Base-by-base conservation (phyloP, 1,140 invertebrate genomes). In the Euglossa dilemma region DNA sequence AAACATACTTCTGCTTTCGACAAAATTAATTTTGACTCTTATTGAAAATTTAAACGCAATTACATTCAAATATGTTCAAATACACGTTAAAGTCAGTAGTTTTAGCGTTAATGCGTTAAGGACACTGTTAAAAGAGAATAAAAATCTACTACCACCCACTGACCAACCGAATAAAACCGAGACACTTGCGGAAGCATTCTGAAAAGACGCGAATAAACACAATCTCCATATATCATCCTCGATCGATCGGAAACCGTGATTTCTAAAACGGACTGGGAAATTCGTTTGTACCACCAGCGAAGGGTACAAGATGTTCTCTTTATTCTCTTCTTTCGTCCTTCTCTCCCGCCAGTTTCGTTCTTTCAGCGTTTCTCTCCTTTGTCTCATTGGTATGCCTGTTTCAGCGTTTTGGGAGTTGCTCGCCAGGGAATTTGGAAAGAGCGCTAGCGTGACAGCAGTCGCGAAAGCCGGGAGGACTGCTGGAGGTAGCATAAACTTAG, bases 401-500 rank as follows among this genome's bases (percentile, higher is more conserved):
- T 84, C 84, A 80, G 76, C 85, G 85, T 90, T 90, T 84, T 71
- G 81, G 74, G 85, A 83, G 85, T 82, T 80, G 74, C 71, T 72
- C 56, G 74, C 80, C 72, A 71, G 75, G 86, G 70, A 84, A 85
- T 89, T 89, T 83, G 83, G 83, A 85, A 87, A 87, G 83, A 83
- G 87, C 70, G 83, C 76, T 85, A 72, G 54, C 71, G 87, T 88
- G 83, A 81, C 80, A 74, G 86, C 69, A 81, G 57, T 83, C 73
- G 72, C 61, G 45, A 85, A 76, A 74, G 25, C 67, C 47, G 56
- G 20, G 80, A 85, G 83, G 69, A 67, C 76, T 76, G 83, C 70
- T 69, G 74, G 79, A 91, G 91, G 90, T 91, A 91, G 90, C 91
- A 91, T 89, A 90, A 91, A 92, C 90, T 93, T 91, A 90, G 90